Evolutionary conservation across 2,888 invertebrate genomes (phyloP).

Genomic region (Papilio protenor): DNA sequence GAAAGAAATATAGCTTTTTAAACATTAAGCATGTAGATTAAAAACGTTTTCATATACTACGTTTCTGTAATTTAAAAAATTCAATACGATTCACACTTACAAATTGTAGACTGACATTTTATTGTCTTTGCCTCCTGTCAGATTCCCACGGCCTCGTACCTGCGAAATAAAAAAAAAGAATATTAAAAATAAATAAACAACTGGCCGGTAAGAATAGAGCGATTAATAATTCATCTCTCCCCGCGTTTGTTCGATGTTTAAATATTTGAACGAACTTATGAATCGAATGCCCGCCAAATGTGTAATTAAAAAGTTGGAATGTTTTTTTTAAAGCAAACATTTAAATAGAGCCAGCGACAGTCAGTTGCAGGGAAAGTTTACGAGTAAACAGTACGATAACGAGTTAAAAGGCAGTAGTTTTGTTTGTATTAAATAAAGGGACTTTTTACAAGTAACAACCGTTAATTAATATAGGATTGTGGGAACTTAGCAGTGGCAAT

Average conservation of each 20-base stretch:
- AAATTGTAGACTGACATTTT: slow-evolving; percentile 7
- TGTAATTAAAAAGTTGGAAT: slow-evolving; percentile 44
- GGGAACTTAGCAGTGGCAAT: background rate
- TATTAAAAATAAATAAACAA: slow-evolving; percentile 40
- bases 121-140: slow-evolving; percentile 23
- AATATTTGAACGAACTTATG: slow-evolving; percentile 45
- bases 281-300: slow-evolving; percentile 43
- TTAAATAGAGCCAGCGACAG: slow-evolving; percentile 40
- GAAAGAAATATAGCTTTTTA: background rate
- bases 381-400: slow-evolving; percentile 37
- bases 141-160: slow-evolving; percentile 43
- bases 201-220: slow-evolving; percentile 35
- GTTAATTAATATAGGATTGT: slow-evolving; percentile 10
- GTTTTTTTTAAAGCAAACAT: slow-evolving; percentile 40
- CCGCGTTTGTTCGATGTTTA: slow-evolving; percentile 41
- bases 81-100: slow-evolving; percentile 27
- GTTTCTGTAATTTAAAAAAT: background rate
- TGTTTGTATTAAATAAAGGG: slow-evolving; percentile 35
- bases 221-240: slow-evolving; percentile 44
- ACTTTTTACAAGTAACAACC: slow-evolving; percentile 29
- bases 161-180: slow-evolving; percentile 44
- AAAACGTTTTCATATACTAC: background rate
- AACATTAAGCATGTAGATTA: background rate
- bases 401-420: slow-evolving; percentile 36
- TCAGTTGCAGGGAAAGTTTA: slow-evolving; percentile 35